These are phyloP conservation scores for Cydia amplana DNA, from an alignment of 1,140 invertebrate genomes.

Conservation along the genomic window DNA sequence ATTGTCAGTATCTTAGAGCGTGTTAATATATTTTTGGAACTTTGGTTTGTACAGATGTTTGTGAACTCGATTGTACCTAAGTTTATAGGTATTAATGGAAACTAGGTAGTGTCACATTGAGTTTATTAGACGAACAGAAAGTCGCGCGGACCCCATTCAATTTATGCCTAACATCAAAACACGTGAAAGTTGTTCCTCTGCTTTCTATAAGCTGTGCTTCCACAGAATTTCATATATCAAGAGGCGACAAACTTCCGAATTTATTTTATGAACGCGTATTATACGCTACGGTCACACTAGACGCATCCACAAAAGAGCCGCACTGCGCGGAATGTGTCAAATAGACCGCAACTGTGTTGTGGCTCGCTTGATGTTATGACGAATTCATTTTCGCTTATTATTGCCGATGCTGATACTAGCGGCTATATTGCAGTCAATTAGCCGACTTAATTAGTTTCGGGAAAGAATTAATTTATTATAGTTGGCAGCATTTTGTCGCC, in stretches of 20 bases:
- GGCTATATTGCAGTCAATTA: constrained; percentile 15
- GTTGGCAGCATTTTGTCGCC: background rate
- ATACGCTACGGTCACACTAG: background rate
- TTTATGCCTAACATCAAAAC: no score
- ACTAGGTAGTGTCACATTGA: no score
- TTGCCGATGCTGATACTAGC: background rate
- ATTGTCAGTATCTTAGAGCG: no score
- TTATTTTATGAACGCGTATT: constrained; percentile 11
- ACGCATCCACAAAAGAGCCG: constrained; percentile 43
- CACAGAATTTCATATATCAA: background rate
- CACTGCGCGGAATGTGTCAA: constrained; percentile 42
- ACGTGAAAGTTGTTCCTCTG: no score
- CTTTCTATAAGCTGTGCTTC: no score
- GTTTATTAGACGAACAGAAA: no score
- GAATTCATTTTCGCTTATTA: constrained; percentile 24
- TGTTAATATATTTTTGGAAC: no score
- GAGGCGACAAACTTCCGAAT: background rate
- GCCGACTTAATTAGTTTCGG: background rate
- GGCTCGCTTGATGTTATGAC: constrained; percentile 7
- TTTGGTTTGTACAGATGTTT: no score
- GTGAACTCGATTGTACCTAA: no score
- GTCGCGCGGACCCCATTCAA: no score
- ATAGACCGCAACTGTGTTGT: constrained; percentile 34
- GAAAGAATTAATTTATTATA: background rate
- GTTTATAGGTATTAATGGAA: no score